Conservation (phyloP, 2,888 invertebrate species). For the Candidula unifasciata region DNA sequence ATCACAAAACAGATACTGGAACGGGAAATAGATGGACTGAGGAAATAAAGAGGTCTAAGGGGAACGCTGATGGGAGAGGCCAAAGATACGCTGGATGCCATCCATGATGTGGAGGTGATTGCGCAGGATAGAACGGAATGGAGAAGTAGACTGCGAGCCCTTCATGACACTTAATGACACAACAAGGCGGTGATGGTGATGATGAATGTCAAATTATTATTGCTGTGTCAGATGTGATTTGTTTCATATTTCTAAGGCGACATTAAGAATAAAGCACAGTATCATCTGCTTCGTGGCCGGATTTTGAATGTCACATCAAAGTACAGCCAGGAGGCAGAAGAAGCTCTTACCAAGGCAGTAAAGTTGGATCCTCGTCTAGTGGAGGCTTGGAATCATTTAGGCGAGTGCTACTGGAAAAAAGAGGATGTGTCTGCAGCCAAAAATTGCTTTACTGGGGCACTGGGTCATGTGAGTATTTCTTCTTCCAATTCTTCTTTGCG, state of each 20-base stretch:
- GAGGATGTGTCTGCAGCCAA: conserved; percentile 88
- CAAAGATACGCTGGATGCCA: too few species aligned
- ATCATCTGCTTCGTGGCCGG: conserved; percentile 84
- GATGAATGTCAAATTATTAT: too few species aligned
- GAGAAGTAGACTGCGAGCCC: too few species aligned
- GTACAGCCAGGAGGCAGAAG: conserved; percentile 85
- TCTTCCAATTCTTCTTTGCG: not conserved
- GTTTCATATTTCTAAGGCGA: conserved; percentile 58
- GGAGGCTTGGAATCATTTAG: conserved; percentile 92
- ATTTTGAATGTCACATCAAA: conserved; percentile 85
- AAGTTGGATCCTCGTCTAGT: conserved; percentile 89
- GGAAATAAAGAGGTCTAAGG: too few species aligned
- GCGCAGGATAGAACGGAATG: too few species aligned
- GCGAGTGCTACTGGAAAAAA: conserved; percentile 93
- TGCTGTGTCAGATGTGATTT: too few species aligned
- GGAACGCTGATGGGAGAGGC: too few species aligned
- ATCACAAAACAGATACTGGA: too few species aligned
- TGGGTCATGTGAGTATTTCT: conserved; percentile 74
- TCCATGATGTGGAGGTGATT: too few species aligned
- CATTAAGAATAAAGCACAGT: conserved; percentile 73
- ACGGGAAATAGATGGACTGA: too few species aligned
- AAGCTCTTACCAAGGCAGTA: conserved; percentile 88
- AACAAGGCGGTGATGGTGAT: too few species aligned
- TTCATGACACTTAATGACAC: too few species aligned
- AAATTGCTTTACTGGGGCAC: conserved; percentile 87